Conservation (phyloP, 2,113 vertebrate species). For the Cyphomyrus discorhynchus region DNA sequence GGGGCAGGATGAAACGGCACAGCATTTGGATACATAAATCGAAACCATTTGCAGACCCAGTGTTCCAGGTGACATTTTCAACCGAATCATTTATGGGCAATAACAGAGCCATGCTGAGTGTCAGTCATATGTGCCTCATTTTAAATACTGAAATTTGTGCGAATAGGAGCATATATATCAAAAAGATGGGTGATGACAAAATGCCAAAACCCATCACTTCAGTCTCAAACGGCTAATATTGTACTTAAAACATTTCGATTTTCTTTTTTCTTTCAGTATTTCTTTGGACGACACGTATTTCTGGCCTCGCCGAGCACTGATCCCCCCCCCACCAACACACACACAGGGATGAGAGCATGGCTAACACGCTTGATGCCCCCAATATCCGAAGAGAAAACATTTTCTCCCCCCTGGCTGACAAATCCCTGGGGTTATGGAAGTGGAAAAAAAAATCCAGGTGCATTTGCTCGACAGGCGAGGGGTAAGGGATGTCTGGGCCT, state of each 20-base stretch:
- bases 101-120: background rate
- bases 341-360: constrained; percentile 28
- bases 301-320: background rate
- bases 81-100: background rate
- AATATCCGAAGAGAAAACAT: constrained; percentile 29
- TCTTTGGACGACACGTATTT: background rate
- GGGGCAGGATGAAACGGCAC: constrained; percentile 20
- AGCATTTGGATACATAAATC: background rate
- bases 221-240: background rate
- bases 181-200: background rate
- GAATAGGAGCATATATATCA: background rate
- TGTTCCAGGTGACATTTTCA: background rate
- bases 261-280: background rate
- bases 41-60: background rate
- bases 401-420: constrained; percentile 28
- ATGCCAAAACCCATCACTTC: background rate
- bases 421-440: constrained; percentile 42
- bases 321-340: constrained; percentile 7
- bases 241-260: background rate
- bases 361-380: constrained; percentile 28
- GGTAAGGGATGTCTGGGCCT: constrained; percentile 21
- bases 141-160: background rate
- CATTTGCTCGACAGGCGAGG: constrained; percentile 26
- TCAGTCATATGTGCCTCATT: background rate
- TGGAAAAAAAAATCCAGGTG: constrained; percentile 34